Evolutionary conservation across 2,113 vertebrate species (phyloP), one percentile per base, ranked within the genome.

Genomic region (Sylvilagus bachmani): DNA sequence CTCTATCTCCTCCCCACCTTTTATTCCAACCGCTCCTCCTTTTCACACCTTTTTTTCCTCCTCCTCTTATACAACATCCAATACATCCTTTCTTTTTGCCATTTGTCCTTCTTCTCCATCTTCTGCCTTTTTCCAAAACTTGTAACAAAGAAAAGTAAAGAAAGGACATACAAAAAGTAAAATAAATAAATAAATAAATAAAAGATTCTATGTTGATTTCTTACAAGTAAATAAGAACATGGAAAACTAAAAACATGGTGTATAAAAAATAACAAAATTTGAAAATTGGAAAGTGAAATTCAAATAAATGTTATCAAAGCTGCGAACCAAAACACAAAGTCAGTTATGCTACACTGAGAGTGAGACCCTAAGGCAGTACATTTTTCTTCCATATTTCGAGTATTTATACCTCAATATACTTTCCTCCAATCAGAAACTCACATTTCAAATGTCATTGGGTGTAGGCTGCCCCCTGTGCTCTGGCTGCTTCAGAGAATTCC

Each of bases 151-250:
- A 89, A 77, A 55, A 94, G 69, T 73, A 83, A 70, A 80, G 22
- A 81, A n/a, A 92, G 31, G 31, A 84, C 24, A 67, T 1, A 73
- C 1, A 2, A 88, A 90, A 94, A 22, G 19, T 89, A 19, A 89
- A 83, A 89, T 5, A 38, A 44, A 38, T 38, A 38, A 38, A 38
- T 38, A 38, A 38, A 38, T 5, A 38, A 38, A 38, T 38, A 38
- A 91, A 21, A 88, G 6, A 84, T 89, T 84, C 51, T 83, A 66
- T 22, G 22, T 78, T 80, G 64, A 96, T 91, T 95, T 96, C 86
- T 80, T 80, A 92, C 31, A 90, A 74, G 31, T n/a, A 83, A 22
- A 92, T 16, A 80, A 61, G 51, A 95, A 82, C 19, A 44, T n/a
- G 3, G 36, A 86, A 88, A 95, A 87, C 67, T 31, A 87, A 95